Evolutionary conservation across 1,140 invertebrate species (phyloP), one percentile per base, ranked within the genome.

Genomic region (Drosophila ercepeae): DNA sequence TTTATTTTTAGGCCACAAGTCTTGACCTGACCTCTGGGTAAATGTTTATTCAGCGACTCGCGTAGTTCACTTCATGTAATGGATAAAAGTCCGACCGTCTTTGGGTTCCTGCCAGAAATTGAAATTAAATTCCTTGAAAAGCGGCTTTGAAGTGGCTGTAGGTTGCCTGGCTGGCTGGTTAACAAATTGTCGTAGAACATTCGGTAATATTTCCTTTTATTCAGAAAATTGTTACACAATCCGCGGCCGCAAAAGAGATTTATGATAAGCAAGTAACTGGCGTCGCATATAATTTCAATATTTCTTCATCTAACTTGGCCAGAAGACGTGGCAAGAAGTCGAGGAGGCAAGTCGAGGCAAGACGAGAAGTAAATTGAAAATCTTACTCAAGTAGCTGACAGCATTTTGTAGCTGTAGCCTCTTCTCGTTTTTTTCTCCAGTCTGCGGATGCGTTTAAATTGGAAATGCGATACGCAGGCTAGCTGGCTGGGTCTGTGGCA

Each of bases 311-410:
- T 64, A 59, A 71, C 59, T 19, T 8, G 39, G 39, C 14, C 14
- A 18, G 39, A 59, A 60, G 23, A 27, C 4, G 36, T 1, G 36
- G 29, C 29, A 36, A 34, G 14, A 34, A 34, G 55, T 48, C 36
- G 48, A 27, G 23, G 19, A 16, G 46, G 54, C 2, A 21, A 21
- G 21, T 25, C 57, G 45, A 51, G n/a, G n/a, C n/a, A n/a, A n/a
- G n/a, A n/a, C n/a, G n/a, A n/a, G n/a, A 3, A 54, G 81, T 59
- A 88, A 86, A 86, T 84, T 84, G 82, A 84, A 86, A 84, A 73
- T 84, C 82, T 81, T 86, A 72, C 60, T 86, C 79, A 64, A 79
- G 79, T 86, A 53, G 64, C 70, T 57, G 71, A 78, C 74, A 70
- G 61, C 78, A 19, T 46, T 54, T 63, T 64, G 29, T 55, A 25